Evolutionary conservation across 2,888 invertebrate species (phyloP).

Genomic region (Uropetala carovei): DNA sequence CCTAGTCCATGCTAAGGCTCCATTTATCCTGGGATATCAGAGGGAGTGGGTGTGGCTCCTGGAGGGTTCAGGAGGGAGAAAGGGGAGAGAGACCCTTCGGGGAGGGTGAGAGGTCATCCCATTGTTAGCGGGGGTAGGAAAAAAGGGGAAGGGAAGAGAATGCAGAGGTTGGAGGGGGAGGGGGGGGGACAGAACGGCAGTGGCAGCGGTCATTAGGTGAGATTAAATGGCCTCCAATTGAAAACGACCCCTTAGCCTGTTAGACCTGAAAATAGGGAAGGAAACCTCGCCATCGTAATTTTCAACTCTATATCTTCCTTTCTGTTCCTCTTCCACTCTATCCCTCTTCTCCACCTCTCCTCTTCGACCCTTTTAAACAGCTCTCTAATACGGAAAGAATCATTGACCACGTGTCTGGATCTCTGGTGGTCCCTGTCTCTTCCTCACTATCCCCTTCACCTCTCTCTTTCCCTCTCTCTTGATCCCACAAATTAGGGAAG

Average conservation of each 20-base stretch:
- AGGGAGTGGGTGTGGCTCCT: not conserved
- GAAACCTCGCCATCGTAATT: not conserved
- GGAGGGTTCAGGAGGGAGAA: not conserved
- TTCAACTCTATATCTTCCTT: not conserved
- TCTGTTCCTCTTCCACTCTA: too few relatives aligned
- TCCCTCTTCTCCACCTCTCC: too few relatives aligned
- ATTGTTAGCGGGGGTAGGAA: not conserved
- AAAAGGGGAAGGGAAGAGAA: not conserved
- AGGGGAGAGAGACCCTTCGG: not conserved
- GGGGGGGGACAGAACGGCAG: not conserved
- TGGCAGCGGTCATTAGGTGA: slow-evolving; percentile 19
- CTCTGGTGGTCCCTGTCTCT: too few relatives aligned
- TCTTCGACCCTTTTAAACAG: too few relatives aligned
- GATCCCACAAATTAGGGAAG: too few relatives aligned
- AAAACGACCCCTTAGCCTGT: not conserved
- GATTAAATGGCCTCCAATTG: slow-evolving; percentile 51
- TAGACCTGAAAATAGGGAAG: too few relatives aligned
- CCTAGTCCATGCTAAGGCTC: not conserved
- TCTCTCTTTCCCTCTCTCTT: too few relatives aligned
- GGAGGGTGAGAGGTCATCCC: not conserved
- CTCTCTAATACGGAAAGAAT: too few relatives aligned
- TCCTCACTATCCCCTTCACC: too few relatives aligned
- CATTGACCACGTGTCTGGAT: too few relatives aligned
- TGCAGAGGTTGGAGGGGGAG: too few relatives aligned
- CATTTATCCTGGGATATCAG: slow-evolving; percentile 35